These are phyloP conservation scores for Phyllotis vaccarum DNA, from an alignment of 2,797 vertebrate genomes.

Conservation along the genomic window DNA sequence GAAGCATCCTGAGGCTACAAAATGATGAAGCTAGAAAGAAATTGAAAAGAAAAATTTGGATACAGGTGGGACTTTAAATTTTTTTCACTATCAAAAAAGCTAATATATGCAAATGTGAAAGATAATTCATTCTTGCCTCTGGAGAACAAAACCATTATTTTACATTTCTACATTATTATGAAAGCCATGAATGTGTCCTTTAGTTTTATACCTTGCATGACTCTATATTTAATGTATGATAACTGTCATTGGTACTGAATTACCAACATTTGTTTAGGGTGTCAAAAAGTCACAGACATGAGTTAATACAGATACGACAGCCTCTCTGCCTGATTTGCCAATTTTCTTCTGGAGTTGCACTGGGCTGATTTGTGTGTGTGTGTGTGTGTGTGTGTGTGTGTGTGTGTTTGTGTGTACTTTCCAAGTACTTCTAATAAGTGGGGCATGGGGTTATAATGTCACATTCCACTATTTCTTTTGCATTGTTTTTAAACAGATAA, in stretches of 20 bases:
- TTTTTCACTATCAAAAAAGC: slow-evolving; percentile 10
- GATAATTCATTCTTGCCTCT: not conserved
- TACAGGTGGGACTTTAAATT: not conserved
- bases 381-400: no score
- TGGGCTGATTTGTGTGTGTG: not conserved
- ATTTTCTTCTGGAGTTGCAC: not conserved
- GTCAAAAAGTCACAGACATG: not conserved
- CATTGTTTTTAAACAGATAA: slow-evolving; percentile 16
- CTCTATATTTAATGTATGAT: slow-evolving; percentile 46
- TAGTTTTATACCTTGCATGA: slow-evolving; percentile 35
- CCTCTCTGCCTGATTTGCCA: not conserved
- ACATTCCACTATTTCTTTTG: not conserved
- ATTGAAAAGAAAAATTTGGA: not conserved
- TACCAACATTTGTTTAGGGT: not conserved
- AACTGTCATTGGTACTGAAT: not conserved
- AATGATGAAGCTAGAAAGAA: not conserved
- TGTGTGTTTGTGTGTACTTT: no score
- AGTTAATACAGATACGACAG: not conserved
- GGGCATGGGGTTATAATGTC: not conserved
- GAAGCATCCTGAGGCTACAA: not conserved
- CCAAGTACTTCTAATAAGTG: slow-evolving; percentile 48
- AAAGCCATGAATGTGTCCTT: not conserved
- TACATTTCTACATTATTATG: not conserved
- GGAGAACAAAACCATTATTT: not conserved
- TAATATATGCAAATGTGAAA: slow-evolving; percentile 33